A percentile compares a stretch with the other conserved stretches of the same genome.
phyloP scores from a whole-genome alignment of 2,113 vertebrate genomes.

The Cryptomyrus ogoouensis region DNA sequence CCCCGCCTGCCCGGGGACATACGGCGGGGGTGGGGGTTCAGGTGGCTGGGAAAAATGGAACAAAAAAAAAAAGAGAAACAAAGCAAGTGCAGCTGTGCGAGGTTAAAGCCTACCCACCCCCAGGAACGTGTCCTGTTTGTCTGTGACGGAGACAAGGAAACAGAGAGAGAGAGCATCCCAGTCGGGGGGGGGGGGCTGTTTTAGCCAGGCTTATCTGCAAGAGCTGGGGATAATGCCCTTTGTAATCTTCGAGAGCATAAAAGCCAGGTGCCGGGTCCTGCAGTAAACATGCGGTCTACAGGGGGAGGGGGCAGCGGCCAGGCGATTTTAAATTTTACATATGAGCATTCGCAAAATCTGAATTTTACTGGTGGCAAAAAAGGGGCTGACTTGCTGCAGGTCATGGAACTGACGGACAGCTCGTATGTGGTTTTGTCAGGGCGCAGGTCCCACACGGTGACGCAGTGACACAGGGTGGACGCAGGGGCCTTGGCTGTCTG shows the following conservation, averaged over 20 bases:
- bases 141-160: conserved; percentile 3
- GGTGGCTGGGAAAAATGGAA: neutral
- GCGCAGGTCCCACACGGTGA: neutral
- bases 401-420: neutral
- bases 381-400: neutral
- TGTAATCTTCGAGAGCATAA: neutral
- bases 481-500: neutral
- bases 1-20: neutral
- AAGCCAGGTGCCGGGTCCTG: neutral
- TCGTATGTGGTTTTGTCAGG: neutral
- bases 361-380: neutral
- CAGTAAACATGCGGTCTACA: neutral
- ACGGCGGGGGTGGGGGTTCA: neutral
- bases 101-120: neutral
- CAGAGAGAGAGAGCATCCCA: neutral
- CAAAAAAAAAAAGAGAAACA: neutral
- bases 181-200: neutral
- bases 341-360: neutral
- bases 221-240: neutral
- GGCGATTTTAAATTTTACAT: neutral
- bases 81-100: neutral
- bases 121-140: neutral
- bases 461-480: neutral
- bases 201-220: neutral
- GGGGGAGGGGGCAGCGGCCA: neutral